phyloP scores from a whole-genome alignment of 1,140 invertebrate genomes.

The Pseudomyrmex cubaensis region DNA sequence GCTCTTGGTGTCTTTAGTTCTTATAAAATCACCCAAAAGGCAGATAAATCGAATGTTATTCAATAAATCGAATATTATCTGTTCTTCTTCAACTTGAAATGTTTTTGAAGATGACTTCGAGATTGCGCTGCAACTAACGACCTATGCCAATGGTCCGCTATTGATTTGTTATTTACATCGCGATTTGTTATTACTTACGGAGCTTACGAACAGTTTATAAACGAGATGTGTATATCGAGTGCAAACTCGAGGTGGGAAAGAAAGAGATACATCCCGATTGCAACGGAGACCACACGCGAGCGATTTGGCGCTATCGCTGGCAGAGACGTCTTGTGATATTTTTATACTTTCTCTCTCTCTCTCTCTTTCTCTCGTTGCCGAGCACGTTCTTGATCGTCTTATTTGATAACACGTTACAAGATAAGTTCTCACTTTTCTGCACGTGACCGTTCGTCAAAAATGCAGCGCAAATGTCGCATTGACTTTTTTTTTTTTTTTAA shows the following conservation, averaged over 20 bases:
- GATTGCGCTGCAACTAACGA: background rate
- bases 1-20: too few relatives aligned
- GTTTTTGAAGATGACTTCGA: background rate
- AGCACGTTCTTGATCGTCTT: background rate
- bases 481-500: too few relatives aligned
- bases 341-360: conserved; percentile 23
- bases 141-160: background rate
- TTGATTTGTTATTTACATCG: too few relatives aligned
- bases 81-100: background rate
- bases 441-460: background rate
- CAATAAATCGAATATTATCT: background rate
- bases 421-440: conserved; percentile 3
- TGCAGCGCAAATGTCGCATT: background rate
- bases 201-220: conserved; percentile 21
- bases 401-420: background rate
- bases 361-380: too few relatives aligned
- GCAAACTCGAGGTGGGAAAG: conserved; percentile 23
- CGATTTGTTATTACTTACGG: background rate
- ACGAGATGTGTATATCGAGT: conserved; percentile 26
- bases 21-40: too few relatives aligned
- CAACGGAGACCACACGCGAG: conserved; percentile 24
- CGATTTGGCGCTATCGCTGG: conserved; percentile 23
- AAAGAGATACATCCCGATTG: too few relatives aligned
- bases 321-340: conserved; percentile 35
- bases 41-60: too few relatives aligned